Evolutionary conservation across 2,113 vertebrate species (phyloP).

Genomic region (Gallinago undulata): DNA sequence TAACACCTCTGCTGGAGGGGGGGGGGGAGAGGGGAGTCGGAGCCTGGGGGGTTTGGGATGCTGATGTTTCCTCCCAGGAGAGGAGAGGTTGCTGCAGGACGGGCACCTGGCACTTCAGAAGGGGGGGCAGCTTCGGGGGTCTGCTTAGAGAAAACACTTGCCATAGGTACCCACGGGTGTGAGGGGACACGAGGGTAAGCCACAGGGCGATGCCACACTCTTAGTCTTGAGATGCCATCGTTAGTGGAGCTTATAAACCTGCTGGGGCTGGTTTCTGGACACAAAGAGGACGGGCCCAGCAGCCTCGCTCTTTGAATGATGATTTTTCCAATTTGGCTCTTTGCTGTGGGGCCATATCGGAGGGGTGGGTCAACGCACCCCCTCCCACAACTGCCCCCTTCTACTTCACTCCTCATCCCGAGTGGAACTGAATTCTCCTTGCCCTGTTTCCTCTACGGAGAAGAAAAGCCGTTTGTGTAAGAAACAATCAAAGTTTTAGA

Average conservation of each 20-base stretch:
- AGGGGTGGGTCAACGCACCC: not conserved
- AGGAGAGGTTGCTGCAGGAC: not conserved
- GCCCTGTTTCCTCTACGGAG: not conserved
- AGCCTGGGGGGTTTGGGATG: not conserved
- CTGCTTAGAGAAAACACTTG: not conserved
- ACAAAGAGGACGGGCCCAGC: not conserved
- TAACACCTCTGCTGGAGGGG: constrained; percentile 78
- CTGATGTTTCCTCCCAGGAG: not conserved
- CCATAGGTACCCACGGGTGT: rapidly evolving
- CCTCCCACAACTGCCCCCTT: rapidly evolving
- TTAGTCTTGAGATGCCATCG: rapidly evolving
- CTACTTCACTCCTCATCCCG: not conserved
- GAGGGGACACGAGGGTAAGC: not conserved
- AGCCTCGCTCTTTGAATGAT: rapidly evolving
- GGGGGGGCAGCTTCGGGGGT: not conserved
- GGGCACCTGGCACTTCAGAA: not conserved
- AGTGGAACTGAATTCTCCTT: not conserved
- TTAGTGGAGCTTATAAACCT: rapidly evolving
- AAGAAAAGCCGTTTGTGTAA: not conserved
- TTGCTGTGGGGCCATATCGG: not conserved
- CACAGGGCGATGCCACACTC: rapidly evolving
- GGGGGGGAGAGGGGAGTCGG: constrained; percentile 59
- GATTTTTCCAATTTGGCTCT: not conserved
- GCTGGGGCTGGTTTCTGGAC: not conserved
- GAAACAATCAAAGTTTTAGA: not conserved